Evolutionary conservation across 1,140 invertebrate genomes (phyloP).

Genomic region (Bombus soroeensis): DNA sequence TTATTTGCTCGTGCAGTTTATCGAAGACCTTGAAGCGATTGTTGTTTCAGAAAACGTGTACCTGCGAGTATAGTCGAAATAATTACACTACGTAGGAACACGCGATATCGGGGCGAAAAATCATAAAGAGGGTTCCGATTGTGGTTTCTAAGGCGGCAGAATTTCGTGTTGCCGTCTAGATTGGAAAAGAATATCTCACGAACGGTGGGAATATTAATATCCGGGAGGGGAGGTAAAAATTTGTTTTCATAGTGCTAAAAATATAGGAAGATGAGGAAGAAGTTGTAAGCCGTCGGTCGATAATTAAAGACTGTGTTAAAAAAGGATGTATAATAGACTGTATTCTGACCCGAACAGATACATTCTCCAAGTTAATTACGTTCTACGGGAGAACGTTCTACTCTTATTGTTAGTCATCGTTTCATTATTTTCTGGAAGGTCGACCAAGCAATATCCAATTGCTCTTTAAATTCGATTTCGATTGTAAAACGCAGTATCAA

Average conservation of each 20-base stretch:
- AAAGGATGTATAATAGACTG: constrained; percentile 35
- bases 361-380: constrained; percentile 32
- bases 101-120: neutral
- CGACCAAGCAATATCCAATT: neutral
- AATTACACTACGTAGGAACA: neutral
- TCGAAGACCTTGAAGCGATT: neutral
- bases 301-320: constrained; percentile 49
- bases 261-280: constrained; percentile 7
- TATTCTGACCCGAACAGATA: neutral
- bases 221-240: neutral
- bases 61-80: neutral
- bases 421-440: constrained; percentile 14
- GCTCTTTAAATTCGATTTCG: neutral
- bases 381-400: neutral
- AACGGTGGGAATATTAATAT: constrained; percentile 43
- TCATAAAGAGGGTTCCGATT: neutral
- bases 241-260: constrained; percentile 34
- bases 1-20: neutral
- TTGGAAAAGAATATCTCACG: constrained; percentile 28
- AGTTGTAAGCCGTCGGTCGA: neutral
- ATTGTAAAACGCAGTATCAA: neutral
- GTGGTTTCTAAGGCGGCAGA: neutral
- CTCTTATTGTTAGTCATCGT: neutral
- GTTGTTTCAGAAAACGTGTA: neutral
- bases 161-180: neutral